Evolutionary conservation across 37 sponge, comb jelly and placozoan genomes (phyloP).

Genomic region (Amphimedon queenslandica): DNA sequence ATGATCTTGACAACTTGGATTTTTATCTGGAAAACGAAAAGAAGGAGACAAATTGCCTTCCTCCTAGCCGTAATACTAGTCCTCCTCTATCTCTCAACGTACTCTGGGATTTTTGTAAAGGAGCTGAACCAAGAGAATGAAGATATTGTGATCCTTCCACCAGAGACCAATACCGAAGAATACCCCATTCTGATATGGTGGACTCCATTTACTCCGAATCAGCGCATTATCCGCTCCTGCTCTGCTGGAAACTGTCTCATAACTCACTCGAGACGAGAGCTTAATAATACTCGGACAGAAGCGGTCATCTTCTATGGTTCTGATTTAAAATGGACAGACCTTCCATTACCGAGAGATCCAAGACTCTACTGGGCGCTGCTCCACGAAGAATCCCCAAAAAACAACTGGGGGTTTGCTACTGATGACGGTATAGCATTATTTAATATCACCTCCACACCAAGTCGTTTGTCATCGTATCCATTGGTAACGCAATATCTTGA

Average conservation of each 20-base stretch:
- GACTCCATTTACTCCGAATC: constrained; percentile 55
- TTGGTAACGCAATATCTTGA: constrained; percentile 62
- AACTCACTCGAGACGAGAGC: constrained; percentile 58
- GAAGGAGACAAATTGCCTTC: no score
- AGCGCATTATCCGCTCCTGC: constrained; percentile 26
- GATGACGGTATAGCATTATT: constrained; percentile 63
- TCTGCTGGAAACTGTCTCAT: constrained; percentile 54
- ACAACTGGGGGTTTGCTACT: constrained; percentile 63
- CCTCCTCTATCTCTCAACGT: no score
- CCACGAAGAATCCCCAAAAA: constrained; percentile 88
- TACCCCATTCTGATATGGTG: constrained; percentile 79
- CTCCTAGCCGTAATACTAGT: no score
- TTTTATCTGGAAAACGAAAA: no score
- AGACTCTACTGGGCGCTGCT: constrained; percentile 71
- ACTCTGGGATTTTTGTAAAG: no score
- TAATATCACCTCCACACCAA: constrained; percentile 76
- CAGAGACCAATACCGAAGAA: constrained; percentile 28
- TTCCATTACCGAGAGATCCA: constrained; percentile 66
- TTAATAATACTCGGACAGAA: constrained; percentile 33
- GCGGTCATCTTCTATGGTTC: constrained; percentile 76
- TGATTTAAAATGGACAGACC: constrained; percentile 45
- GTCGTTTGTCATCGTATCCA: constrained; percentile 66
- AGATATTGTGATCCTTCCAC: no score
- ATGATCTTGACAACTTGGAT: no score
- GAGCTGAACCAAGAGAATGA: no score